phyloP scores from a whole-genome alignment of 2,888 invertebrate species.

The Salpingus planirostris region DNA sequence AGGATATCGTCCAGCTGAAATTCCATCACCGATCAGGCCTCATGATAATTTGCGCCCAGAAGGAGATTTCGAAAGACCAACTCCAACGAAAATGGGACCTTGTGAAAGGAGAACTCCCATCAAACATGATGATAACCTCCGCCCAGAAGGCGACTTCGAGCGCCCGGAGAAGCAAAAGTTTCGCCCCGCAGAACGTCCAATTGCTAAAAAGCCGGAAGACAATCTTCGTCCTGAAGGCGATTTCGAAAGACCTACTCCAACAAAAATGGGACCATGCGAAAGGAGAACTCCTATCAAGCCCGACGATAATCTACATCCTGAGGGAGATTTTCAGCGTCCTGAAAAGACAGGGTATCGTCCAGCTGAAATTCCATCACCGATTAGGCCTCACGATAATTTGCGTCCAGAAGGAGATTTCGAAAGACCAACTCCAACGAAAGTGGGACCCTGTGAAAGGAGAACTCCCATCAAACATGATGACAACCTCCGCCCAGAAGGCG shows the following conservation, averaged over 20 bases:
- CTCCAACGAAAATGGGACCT: constrained; percentile 41
- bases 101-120: constrained; percentile 37
- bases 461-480: constrained; percentile 44
- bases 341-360: too few relatives aligned
- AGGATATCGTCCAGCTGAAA: constrained; percentile 32
- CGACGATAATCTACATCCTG: constrained; percentile 44
- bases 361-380: constrained; percentile 39
- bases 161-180: constrained; percentile 34
- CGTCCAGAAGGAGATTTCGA: constrained; percentile 48
- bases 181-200: constrained; percentile 39
- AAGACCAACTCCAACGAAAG: constrained; percentile 36
- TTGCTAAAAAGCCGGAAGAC: constrained; percentile 43
- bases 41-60: constrained; percentile 48
- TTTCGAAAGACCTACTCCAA: constrained; percentile 42
- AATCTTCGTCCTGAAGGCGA: constrained; percentile 48
- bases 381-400: constrained; percentile 45
- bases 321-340: constrained; percentile 47
- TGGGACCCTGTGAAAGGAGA: constrained; percentile 51
- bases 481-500: constrained; percentile 48
- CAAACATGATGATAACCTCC: constrained; percentile 46
- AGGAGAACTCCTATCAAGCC: constrained; percentile 48
- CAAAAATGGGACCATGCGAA: constrained; percentile 46
- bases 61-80: constrained; percentile 43
- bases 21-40: constrained; percentile 38
- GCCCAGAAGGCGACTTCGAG: constrained; percentile 48